phyloP scores from a whole-genome alignment of 2,113 vertebrate species.

The Grantiella picta region DNA sequence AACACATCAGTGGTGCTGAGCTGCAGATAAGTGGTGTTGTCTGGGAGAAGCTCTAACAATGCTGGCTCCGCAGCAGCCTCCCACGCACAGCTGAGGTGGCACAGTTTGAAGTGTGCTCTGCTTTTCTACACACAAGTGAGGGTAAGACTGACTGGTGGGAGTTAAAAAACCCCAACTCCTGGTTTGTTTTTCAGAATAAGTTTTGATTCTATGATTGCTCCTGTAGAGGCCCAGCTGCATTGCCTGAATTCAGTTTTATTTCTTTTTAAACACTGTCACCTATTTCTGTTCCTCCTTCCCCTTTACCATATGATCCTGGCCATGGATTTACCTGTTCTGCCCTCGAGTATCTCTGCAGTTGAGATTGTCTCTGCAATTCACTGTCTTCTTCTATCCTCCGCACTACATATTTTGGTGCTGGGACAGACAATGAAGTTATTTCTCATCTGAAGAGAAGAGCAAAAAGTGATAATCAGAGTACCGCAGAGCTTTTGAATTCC shows the following conservation, averaged over 20 bases:
- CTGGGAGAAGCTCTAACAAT: background rate
- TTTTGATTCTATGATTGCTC: conserved; percentile 20
- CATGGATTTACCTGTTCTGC: background rate
- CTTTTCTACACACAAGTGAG: background rate
- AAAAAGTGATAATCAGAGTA: background rate
- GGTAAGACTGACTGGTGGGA: background rate
- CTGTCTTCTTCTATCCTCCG: background rate
- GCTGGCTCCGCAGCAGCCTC: background rate
- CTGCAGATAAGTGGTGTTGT: background rate
- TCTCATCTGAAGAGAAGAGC: background rate
- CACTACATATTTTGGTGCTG: background rate
- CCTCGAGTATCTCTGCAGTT: background rate
- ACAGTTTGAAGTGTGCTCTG: background rate
- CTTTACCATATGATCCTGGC: background rate
- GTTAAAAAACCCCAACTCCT: background rate
- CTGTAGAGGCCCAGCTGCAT: background rate
- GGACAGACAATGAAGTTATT: background rate
- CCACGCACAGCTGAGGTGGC: background rate
- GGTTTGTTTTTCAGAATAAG: background rate
- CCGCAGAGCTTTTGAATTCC: background rate
- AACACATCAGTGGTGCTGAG: background rate
- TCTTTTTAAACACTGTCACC: background rate
- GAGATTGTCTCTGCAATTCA: background rate
- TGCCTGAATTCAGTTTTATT: background rate
- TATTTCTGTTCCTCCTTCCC: background rate